Conservation (phyloP, 2,113 vertebrate genomes). For the Odocoileus hemionus region DNA sequence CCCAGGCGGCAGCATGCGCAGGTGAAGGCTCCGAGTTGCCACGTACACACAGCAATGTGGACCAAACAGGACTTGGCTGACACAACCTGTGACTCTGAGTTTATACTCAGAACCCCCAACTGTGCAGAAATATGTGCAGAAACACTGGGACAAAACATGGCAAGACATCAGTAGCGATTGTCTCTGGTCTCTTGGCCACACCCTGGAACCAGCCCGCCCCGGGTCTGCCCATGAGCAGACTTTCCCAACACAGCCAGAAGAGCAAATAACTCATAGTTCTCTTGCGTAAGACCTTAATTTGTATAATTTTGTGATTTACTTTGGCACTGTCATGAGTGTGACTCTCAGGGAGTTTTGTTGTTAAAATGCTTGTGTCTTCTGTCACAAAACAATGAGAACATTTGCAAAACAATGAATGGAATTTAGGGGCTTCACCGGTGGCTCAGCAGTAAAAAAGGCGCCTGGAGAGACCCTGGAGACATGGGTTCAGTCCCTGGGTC, state of each 20-base stretch:
- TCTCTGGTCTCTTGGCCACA: background rate
- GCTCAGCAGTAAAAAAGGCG: background rate
- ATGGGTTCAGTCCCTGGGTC: background rate
- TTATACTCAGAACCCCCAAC: background rate
- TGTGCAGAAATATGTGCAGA: background rate
- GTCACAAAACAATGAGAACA: constrained; percentile 72
- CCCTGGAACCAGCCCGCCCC: background rate
- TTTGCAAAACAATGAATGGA: constrained; percentile 73
- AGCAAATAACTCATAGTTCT: constrained; percentile 68
- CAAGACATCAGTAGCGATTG: background rate
- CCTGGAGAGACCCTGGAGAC: background rate
- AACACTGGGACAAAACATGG: background rate
- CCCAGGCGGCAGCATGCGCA: background rate
- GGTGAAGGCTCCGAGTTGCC: rapidly evolving
- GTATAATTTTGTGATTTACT: constrained; percentile 77
- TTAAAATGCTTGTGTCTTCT: constrained; percentile 75
- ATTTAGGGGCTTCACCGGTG: constrained; percentile 47
- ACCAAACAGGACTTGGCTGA: background rate
- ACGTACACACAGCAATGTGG: background rate
- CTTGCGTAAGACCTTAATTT: constrained; percentile 74
- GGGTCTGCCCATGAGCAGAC: constrained; percentile 13
- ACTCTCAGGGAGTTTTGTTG: constrained; percentile 75
- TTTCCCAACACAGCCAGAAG: background rate
- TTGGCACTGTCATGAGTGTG: constrained; percentile 71
- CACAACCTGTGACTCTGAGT: background rate